Base-by-base conservation (phyloP, 1,140 invertebrate species). In the Holcopasites calliopsidis region DNA sequence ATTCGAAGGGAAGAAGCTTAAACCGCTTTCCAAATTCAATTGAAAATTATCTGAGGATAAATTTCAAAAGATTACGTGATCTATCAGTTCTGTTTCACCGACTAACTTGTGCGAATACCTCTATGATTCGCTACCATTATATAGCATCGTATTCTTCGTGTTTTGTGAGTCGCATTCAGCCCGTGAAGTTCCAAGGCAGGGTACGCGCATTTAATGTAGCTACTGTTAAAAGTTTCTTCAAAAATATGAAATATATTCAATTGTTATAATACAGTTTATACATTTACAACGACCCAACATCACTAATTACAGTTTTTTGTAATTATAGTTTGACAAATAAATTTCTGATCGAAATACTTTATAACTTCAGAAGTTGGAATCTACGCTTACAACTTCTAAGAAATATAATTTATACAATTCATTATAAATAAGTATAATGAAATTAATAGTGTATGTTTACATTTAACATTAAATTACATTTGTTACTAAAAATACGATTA, bases 211-310 rank as follows among this genome's bases (percentile, higher is more conserved):
- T n/a, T n/a, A n/a, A n/a, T n/a, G n/a, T n/a, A n/a, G n/a, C n/a
- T n/a, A n/a, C 33, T 64, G 1, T 58, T 52, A 23, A 55, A 73
- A 73, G 52, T 77, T 77, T 74, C 74, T 77, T 77, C n/a, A 65
- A 77, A 77, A 77, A 77, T 77, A 73, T 58, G 69, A 65, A 77
- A 77, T 65, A 65, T 73, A 44, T 65, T 55, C 40, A 50, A 57
- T 26, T 54, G 35, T 35, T 65, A 74, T 77, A n/a, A 42, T 78
- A 78, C 62, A 78, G 31, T 77, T 77, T 77, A 55, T 68, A 78
- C 71, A 75, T 4, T 23, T 49, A 16, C 3, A 69, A 33, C 49
- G 18, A 42, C 42, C n/a, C n/a, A n/a, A 57, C 42, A 49, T 33
- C 40, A 50, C 58, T 0, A 1, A 2, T 26, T 35, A 38, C 26